Conservation (phyloP, 2,113 vertebrate genomes). For the Nansenia antarctica region DNA sequence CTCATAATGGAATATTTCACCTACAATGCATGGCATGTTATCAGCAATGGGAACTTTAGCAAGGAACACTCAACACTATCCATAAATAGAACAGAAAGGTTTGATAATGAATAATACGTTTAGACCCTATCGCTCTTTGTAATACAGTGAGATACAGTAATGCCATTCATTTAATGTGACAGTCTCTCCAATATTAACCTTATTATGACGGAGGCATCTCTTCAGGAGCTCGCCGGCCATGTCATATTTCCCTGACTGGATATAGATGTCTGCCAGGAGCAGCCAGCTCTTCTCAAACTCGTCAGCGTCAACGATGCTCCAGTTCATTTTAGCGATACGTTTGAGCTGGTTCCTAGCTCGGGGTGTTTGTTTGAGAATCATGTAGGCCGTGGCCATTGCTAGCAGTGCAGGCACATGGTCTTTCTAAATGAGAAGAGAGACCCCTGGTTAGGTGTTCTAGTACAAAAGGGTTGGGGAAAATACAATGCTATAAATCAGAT, state of each 20-base stretch:
- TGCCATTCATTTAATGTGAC: background rate
- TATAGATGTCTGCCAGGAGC: slow-evolving; percentile 95
- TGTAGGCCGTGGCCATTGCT: slow-evolving; percentile 95
- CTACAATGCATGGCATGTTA: background rate
- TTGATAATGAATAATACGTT: background rate
- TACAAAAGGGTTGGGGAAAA: background rate
- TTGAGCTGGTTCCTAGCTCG: slow-evolving; percentile 95
- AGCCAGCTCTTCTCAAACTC: slow-evolving; percentile 99
- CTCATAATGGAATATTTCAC: background rate
- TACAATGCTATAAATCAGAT: background rate
- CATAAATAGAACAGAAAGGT: too few species aligned
- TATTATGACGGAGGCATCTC: slow-evolving; percentile 90
- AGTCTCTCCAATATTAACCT: slow-evolving; percentile 72
- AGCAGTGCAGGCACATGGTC: slow-evolving; percentile 93
- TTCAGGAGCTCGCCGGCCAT: slow-evolving; percentile 91
- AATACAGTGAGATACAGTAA: background rate
- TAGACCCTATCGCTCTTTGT: background rate
- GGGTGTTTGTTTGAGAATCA: slow-evolving; percentile 96
- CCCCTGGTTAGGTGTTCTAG: background rate
- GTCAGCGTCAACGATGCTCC: slow-evolving; percentile 92
- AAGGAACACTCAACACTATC: too few species aligned
- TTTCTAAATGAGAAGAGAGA: slow-evolving; percentile 76
- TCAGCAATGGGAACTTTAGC: too few species aligned
- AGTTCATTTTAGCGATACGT: slow-evolving; percentile 94
- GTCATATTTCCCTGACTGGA: slow-evolving; percentile 95